A percentile compares a stretch with the other conserved stretches of the same genome.
These are phyloP conservation scores for Homarus gammarus DNA, from an alignment of 2,888 invertebrate genomes.

Conservation along the genomic window DNA sequence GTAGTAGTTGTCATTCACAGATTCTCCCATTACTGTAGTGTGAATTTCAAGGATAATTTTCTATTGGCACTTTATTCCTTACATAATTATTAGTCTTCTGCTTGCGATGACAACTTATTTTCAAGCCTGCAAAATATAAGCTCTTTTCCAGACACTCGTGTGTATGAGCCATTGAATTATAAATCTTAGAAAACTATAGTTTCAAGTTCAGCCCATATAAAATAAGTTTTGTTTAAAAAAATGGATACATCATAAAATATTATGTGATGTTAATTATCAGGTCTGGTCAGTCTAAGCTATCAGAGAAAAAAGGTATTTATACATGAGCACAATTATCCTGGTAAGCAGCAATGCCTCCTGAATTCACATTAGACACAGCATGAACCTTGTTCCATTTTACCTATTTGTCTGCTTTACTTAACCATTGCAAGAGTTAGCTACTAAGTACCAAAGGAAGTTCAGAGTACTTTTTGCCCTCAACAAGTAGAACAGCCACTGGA, in stretches of 20 bases:
- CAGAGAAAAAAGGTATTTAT: neutral
- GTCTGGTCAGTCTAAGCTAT: neutral
- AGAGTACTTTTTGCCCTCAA: no score
- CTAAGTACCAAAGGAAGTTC: no score
- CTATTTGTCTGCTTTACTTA: neutral
- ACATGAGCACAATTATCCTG: neutral
- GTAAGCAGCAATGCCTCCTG: neutral
- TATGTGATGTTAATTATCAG: slow-evolving; percentile 11
- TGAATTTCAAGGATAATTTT: slow-evolving; percentile 12
- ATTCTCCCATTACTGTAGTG: slow-evolving; percentile 3
- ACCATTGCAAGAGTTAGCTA: neutral
- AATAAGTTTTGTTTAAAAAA: slow-evolving; percentile 35
- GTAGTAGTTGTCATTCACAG: slow-evolving; percentile 12
- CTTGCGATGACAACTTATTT: slow-evolving; percentile 18
- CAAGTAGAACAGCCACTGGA: no score
- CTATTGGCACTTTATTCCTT: slow-evolving; percentile 12
- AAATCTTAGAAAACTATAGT: slow-evolving; percentile 55
- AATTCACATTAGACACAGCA: neutral
- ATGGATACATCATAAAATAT: slow-evolving; percentile 30
- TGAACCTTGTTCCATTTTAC: neutral
- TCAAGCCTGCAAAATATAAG: slow-evolving; percentile 27
- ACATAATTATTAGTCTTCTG: neutral
- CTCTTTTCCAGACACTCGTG: slow-evolving; percentile 13
- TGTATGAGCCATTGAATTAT: slow-evolving; percentile 33
- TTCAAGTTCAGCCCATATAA: slow-evolving; percentile 42